Evolutionary conservation across 1,140 invertebrate genomes (phyloP).

Genomic region (Lasioglossum albipes): DNA sequence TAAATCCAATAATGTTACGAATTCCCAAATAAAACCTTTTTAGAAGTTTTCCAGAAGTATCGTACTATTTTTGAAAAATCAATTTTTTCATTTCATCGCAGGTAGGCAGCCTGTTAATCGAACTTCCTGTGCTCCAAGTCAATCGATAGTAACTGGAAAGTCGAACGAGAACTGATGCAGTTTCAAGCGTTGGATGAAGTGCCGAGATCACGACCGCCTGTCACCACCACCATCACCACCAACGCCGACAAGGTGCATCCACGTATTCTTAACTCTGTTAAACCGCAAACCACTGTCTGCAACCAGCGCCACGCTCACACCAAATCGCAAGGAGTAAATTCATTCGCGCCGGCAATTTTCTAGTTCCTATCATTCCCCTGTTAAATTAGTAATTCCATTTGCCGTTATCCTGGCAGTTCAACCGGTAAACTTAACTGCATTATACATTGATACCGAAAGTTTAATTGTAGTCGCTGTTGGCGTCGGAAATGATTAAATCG

Average conservation of each 20-base stretch:
- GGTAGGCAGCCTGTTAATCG: background rate
- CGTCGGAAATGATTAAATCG: background rate
- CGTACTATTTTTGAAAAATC: no score
- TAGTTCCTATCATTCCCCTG: slow-evolving; percentile 4
- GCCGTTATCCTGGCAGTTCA: background rate
- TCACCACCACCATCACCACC: background rate
- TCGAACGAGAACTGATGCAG: background rate
- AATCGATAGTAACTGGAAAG: slow-evolving; percentile 18
- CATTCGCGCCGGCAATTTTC: slow-evolving; percentile 44
- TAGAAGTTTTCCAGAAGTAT: no score
- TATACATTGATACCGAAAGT: slow-evolving; percentile 15
- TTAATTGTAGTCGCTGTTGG: background rate
- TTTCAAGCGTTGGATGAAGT: slow-evolving; percentile 13
- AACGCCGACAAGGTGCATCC: background rate
- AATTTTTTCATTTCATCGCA: no score
- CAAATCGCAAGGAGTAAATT: slow-evolving; percentile 42
- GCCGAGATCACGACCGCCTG: slow-evolving; percentile 8
- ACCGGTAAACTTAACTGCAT: slow-evolving; percentile 10
- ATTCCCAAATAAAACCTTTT: no score
- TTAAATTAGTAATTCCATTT: background rate
- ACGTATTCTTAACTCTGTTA: slow-evolving; percentile 53
- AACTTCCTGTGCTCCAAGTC: slow-evolving; percentile 12
- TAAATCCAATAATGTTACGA: no score
- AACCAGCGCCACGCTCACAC: background rate
- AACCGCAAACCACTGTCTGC: slow-evolving; percentile 34